phyloP scores from a whole-genome alignment of 2,797 vertebrate species.

The Ptychadena robeensis region DNA sequence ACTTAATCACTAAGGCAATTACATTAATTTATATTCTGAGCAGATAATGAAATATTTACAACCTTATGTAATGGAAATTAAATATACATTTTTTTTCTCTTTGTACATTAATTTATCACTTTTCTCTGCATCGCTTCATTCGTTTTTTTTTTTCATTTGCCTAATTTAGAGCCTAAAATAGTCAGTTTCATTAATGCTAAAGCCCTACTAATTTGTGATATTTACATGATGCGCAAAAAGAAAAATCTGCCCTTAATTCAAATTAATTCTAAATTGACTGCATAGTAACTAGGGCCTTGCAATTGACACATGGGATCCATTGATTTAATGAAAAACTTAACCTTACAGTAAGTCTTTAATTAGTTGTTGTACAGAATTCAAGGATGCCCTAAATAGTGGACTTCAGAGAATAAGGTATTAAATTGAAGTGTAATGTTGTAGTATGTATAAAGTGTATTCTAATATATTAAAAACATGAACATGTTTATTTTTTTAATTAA shows the following conservation, averaged over 20 bases:
- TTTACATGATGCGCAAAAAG: slow-evolving; percentile 81
- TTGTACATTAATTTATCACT: neutral
- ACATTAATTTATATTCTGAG: slow-evolving; percentile 79
- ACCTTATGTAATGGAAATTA: slow-evolving; percentile 64
- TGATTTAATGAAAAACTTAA: slow-evolving; percentile 87
- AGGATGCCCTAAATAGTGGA: slow-evolving; percentile 80
- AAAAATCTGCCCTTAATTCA: slow-evolving; percentile 85
- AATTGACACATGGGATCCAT: slow-evolving; percentile 83
- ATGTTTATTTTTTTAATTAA: neutral
- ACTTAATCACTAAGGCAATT: slow-evolving; percentile 79
- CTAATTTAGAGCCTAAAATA: slow-evolving; percentile 34
- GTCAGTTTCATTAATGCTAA: slow-evolving; percentile 81
- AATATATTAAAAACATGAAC: neutral
- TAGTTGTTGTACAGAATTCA: slow-evolving; percentile 78
- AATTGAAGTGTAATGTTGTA: slow-evolving; percentile 78
- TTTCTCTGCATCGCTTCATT: neutral
- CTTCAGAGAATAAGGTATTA: slow-evolving; percentile 79
- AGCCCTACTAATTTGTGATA: slow-evolving; percentile 83
- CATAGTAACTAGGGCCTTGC: slow-evolving; percentile 84
- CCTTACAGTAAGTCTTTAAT: slow-evolving; percentile 85
- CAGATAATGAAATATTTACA: slow-evolving; percentile 80
- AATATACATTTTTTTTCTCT: neutral
- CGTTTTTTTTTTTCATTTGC: slow-evolving; percentile 7
- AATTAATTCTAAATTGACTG: slow-evolving; percentile 85
- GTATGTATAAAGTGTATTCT: slow-evolving; percentile 62